Conservation (phyloP, 2,113 vertebrate genomes). For the Trochalopteron elliotii region DNA sequence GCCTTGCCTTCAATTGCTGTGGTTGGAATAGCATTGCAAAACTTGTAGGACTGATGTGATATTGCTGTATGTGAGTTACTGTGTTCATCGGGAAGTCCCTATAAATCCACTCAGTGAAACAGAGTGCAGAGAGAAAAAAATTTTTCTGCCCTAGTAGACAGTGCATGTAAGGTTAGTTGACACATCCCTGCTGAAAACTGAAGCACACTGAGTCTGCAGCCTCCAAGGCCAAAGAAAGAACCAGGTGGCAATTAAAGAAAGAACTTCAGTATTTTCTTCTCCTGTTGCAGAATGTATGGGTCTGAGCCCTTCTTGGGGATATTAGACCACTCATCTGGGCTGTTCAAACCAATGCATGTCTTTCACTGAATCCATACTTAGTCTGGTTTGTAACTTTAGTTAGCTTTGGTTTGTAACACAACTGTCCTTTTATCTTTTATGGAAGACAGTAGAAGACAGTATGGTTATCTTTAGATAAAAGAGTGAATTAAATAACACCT, state of each 20-base stretch:
- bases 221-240: background rate
- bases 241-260: background rate
- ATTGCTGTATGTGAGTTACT: background rate
- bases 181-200: background rate
- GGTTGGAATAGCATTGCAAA: background rate
- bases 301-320: background rate
- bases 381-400: no score
- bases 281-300: no score
- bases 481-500: background rate
- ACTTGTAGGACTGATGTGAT: background rate
- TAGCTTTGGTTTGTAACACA: background rate
- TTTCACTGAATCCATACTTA: background rate
- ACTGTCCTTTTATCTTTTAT: background rate
- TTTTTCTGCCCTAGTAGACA: background rate
- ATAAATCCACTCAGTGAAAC: background rate
- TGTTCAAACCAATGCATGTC: background rate
- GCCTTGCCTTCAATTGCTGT: background rate
- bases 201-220: background rate
- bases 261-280: background rate
- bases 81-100: background rate
- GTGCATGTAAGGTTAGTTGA: accelerated
- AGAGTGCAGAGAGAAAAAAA: background rate
- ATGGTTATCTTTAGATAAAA: background rate
- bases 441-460: background rate
- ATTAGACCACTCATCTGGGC: background rate